phyloP scores from a whole-genome alignment of 2,888 invertebrate species.

The Chrysolina americana region DNA sequence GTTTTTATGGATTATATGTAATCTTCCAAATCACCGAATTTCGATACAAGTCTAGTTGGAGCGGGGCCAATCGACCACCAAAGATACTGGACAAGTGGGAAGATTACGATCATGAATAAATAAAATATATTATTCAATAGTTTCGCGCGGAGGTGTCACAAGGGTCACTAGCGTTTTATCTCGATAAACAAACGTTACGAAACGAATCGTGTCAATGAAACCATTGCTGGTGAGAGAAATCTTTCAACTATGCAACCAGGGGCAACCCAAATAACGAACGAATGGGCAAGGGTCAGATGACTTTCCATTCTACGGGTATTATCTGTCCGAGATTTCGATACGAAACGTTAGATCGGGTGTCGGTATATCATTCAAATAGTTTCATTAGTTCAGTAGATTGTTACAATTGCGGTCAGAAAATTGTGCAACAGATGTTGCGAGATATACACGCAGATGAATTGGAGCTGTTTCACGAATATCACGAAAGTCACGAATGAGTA shows the following conservation, averaged over 20 bases:
- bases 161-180: constrained; percentile 24
- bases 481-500: neutral
- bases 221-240: constrained; percentile 5
- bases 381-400: neutral
- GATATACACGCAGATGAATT: constrained; percentile 1
- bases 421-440: constrained; percentile 2
- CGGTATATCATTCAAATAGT: neutral
- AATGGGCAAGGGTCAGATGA: constrained; percentile 19
- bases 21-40: no score
- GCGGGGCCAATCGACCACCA: neutral
- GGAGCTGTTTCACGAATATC: neutral
- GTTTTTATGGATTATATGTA: no score
- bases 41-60: no score
- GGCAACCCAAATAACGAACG: neutral
- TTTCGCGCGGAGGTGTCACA: constrained; percentile 29
- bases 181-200: constrained; percentile 17
- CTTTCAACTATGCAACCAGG: neutral
- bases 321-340: neutral
- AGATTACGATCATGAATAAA: constrained; percentile 17
- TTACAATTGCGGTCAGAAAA: constrained; percentile 16
- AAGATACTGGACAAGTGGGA: constrained; percentile 1
- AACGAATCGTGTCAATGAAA: constrained; percentile 20
- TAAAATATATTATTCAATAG: constrained; percentile 27
- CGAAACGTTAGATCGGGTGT: neutral
- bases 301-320: constrained; percentile 19